Percentiles rank a stretch among this genome's conserved stretches.
Evolutionary conservation across 1,140 invertebrate genomes (phyloP).

Genomic region (Nasonia giraulti): DNA sequence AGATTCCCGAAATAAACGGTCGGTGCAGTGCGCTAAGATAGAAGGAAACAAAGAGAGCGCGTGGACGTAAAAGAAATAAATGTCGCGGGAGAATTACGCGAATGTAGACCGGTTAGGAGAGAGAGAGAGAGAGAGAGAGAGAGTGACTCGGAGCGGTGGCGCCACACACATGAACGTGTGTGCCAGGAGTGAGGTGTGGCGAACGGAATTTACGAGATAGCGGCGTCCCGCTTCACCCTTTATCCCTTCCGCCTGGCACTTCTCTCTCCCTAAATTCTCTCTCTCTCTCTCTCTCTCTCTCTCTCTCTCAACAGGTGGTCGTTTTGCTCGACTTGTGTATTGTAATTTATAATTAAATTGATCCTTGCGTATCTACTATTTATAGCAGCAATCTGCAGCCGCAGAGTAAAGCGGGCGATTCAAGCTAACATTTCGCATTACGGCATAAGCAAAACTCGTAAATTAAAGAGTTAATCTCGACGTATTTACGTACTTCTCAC

Average conservation of each 20-base stretch:
- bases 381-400: too few relatives aligned
- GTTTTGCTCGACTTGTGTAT: conserved; percentile 71
- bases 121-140: conserved; percentile 6
- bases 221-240: conserved; percentile 64
- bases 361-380: conserved; percentile 59
- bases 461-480: background rate
- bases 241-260: conserved; percentile 56
- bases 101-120: conserved; percentile 33
- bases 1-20: conserved; percentile 10
- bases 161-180: conserved; percentile 56
- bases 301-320: conserved; percentile 70
- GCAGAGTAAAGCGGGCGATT: too few relatives aligned
- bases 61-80: conserved; percentile 16
- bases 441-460: background rate
- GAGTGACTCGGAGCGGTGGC: background rate
- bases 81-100: conserved; percentile 30
- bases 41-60: background rate
- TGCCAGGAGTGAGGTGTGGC: conserved; percentile 57
- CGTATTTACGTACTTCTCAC: background rate
- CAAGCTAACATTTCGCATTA: too few relatives aligned
- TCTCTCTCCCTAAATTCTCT: conserved; percentile 53
- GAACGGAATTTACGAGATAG: conserved; percentile 73
- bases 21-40: background rate
- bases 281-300: conserved; percentile 52
- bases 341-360: conserved; percentile 74